Conservation (phyloP, 35 echinoderm and acorn worm genomes). For the Diadema setosum region DNA sequence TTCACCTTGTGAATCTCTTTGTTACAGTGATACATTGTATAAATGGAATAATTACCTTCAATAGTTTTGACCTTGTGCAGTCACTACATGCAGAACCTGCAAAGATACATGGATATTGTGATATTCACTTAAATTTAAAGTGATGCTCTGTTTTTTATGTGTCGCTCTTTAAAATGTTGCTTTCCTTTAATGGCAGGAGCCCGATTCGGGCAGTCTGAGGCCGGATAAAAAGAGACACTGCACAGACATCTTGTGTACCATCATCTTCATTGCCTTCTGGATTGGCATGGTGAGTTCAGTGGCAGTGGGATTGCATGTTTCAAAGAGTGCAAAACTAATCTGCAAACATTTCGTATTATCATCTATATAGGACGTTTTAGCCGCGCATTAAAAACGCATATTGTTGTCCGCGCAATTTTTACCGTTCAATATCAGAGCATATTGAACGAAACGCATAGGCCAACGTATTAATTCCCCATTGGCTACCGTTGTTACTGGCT, state of each 20-base stretch:
- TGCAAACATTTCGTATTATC: no score
- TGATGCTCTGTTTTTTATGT: not conserved
- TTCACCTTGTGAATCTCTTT: not conserved
- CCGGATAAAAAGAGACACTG: slow-evolving; percentile 66
- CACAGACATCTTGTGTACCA: slow-evolving; percentile 72
- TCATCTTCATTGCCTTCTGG: slow-evolving; percentile 82
- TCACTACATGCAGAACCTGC: not conserved
- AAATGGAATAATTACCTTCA: not conserved
- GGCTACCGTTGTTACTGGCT: no score
- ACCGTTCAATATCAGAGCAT: no score
- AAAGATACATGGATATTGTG: not conserved
- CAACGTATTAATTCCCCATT: no score
- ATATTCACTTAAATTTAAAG: not conserved
- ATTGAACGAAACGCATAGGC: no score
- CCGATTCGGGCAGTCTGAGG: slow-evolving; percentile 44
- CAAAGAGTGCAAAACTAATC: no score
- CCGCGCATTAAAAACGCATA: no score
- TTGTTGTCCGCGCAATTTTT: no score
- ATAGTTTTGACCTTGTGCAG: not conserved
- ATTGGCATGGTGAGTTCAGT: slow-evolving; percentile 87
- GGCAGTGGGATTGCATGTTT: no score
- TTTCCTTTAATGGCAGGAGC: not conserved
- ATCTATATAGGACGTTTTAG: no score
- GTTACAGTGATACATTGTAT: not conserved
- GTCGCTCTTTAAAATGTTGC: not conserved